These are phyloP conservation scores for Dolichoris vasculosae DNA, from an alignment of 1,140 invertebrate species.

Conservation along the genomic window DNA sequence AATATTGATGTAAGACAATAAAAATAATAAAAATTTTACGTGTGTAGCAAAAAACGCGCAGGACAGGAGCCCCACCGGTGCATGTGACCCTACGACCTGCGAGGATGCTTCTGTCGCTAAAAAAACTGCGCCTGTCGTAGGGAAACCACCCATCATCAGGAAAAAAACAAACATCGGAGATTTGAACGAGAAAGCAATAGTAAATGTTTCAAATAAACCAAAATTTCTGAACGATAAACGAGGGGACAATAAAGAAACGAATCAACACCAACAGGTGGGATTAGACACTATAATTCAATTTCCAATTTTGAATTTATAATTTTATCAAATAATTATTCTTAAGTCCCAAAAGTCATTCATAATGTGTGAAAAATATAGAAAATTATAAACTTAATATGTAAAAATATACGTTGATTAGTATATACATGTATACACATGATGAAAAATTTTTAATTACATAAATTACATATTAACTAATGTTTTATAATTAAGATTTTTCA, in stretches of 20 bases:
- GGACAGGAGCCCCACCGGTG: constrained; percentile 75
- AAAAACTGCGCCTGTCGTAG: constrained; percentile 59
- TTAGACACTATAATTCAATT: no score
- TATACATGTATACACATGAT: no score
- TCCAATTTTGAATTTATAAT: no score
- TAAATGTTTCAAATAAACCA: background rate
- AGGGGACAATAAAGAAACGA: background rate
- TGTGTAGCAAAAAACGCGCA: constrained; percentile 77
- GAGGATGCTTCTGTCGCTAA: constrained; percentile 68
- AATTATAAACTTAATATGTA: no score
- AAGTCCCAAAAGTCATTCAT: no score
- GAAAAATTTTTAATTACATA: background rate
- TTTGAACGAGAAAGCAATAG: background rate
- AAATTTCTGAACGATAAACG: background rate
- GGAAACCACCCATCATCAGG: constrained; percentile 51
- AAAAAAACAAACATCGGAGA: background rate
- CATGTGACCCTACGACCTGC: constrained; percentile 71
- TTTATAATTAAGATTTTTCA: no score
- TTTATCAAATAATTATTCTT: no score
- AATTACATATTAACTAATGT: no score
- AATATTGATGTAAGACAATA: background rate
- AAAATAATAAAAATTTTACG: background rate
- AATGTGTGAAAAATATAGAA: no score
- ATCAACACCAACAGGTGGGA: constrained; percentile 27
- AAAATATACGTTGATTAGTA: no score